Base-by-base conservation (phyloP, 1,140 invertebrate species). In the Tyrophagus putrescentiae region DNA sequence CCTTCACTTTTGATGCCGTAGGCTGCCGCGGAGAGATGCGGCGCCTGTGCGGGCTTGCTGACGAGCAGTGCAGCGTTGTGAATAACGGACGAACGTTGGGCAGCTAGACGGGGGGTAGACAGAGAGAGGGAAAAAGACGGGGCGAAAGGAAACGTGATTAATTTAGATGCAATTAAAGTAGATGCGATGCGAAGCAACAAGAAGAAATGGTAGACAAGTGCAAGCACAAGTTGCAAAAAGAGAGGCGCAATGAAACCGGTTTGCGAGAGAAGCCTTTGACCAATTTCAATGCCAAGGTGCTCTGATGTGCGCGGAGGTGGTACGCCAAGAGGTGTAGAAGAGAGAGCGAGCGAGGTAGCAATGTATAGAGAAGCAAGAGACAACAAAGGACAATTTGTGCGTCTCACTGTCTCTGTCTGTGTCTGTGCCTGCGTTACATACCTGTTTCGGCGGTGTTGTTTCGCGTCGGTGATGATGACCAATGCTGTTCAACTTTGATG, bases 271-370 rank as follows among this genome's bases (percentile, higher is more conserved):
- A 44, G 57, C 39, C 34, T 44, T 59, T 59, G 57, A 42, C 57
- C 57, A 59, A 59, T 42, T 59, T 59, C 57, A 59, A 59, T 59
- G 57, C 57, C 57, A 59, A 59, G 57, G 57, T 21, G n/a, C n/a
- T 21, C 34, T 42, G 32, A 57, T 52, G 21, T 18, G 45, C n/a
- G 45, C 45, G 45, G 45, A 48, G 45, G 45, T 48, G 45, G 45
- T 21, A 18, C 45, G 21, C 31, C 18, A 29, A 7, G 18, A 48
- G 7, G 45, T 7, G n/a, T n/a, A 4, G 3, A n/a, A 42, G 25
- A 42, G 41, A n/a, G 25, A 42, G 4, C 41, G 25, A 42, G 18
- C 25, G 1, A n/a, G 1, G 25, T 42, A 4, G 41, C 2, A 42
- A 42, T 4, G 2, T 1, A 42, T 5, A 42, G 25, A n/a, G 41